Evolutionary conservation across 1,140 invertebrate species (phyloP).

Genomic region (Apis florea): DNA sequence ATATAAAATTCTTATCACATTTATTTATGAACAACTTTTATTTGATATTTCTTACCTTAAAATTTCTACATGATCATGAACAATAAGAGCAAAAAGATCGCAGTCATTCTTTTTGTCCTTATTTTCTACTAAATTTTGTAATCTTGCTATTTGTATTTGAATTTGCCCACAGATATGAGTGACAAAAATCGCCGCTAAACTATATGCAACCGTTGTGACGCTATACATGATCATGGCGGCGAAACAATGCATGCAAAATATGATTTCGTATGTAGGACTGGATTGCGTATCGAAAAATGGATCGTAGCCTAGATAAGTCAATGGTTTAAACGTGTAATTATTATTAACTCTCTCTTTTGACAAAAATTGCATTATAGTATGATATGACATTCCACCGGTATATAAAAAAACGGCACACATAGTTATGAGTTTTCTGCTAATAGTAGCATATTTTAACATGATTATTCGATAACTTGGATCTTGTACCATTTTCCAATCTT

Average conservation of each 20-base stretch:
- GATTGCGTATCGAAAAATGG: slow-evolving; percentile 58
- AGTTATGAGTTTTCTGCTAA: slow-evolving; percentile 47
- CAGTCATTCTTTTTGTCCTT: neutral
- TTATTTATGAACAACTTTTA: neutral
- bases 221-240: slow-evolving; percentile 60
- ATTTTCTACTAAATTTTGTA: slow-evolving; percentile 42
- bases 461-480: slow-evolving; percentile 16
- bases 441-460: slow-evolving; percentile 49
- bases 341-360: neutral
- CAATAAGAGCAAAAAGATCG: slow-evolving; percentile 13
- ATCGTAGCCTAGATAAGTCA: slow-evolving; percentile 64
- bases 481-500: slow-evolving; percentile 55
- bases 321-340: slow-evolving; percentile 36
- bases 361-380: slow-evolving; percentile 51
- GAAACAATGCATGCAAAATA: slow-evolving; percentile 61
- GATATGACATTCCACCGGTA: slow-evolving; percentile 54
- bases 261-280: slow-evolving; percentile 63
- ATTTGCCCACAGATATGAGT: slow-evolving; percentile 67
- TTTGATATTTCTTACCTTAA: slow-evolving; percentile 32
- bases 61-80: slow-evolving; percentile 40
- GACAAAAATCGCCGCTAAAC: slow-evolving; percentile 63
- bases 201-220: slow-evolving; percentile 58
- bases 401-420: slow-evolving; percentile 51
- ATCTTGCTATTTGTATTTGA: slow-evolving; percentile 44
- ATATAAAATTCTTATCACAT: neutral